Conservation (phyloP, 2,113 vertebrate species). For the Istiophorus platypterus region DNA sequence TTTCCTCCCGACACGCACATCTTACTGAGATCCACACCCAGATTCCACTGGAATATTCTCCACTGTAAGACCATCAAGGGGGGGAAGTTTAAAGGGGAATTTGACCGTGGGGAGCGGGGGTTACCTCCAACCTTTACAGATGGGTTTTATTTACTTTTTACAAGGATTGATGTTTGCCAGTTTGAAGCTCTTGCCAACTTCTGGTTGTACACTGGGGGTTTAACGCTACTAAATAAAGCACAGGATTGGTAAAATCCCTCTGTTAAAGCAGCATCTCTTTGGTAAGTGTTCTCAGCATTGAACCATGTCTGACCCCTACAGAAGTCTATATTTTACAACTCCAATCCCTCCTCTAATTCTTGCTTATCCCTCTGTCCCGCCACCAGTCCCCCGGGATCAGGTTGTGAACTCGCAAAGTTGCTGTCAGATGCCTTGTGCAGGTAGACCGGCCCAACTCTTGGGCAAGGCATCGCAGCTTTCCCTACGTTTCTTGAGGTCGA, state of each 20-base stretch:
- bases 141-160: slow-evolving; percentile 73
- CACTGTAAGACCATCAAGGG: slow-evolving; percentile 31
- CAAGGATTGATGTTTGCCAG: slow-evolving; percentile 57
- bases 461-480: slow-evolving; percentile 29
- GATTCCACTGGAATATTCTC: slow-evolving; percentile 55
- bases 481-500: slow-evolving; percentile 40
- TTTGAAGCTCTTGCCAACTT: slow-evolving; percentile 48
- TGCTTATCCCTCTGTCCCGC: slow-evolving; percentile 14
- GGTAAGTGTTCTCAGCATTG: slow-evolving; percentile 1
- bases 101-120: slow-evolving; percentile 48
- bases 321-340: slow-evolving; percentile 50
- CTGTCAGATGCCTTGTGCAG: slow-evolving; percentile 40
- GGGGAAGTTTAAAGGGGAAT: slow-evolving; percentile 53
- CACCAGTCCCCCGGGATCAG: slow-evolving; percentile 10
- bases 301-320: slow-evolving; percentile 33
- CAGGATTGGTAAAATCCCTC: slow-evolving; percentile 36
- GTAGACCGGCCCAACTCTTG: slow-evolving; percentile 22
- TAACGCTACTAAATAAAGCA: slow-evolving; percentile 53
- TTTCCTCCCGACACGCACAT: slow-evolving; percentile 33
- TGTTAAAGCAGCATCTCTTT: slow-evolving; percentile 26
- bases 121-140: slow-evolving; percentile 63
- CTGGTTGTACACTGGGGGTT: slow-evolving; percentile 35
- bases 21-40: slow-evolving; percentile 17
- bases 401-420: slow-evolving; percentile 6
- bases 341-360: slow-evolving; percentile 15